These are phyloP conservation scores for Cassiopea xamachana DNA, from an alignment of 30 jellyfish, hydroid and myxozoan species.

Conservation along the genomic window DNA sequence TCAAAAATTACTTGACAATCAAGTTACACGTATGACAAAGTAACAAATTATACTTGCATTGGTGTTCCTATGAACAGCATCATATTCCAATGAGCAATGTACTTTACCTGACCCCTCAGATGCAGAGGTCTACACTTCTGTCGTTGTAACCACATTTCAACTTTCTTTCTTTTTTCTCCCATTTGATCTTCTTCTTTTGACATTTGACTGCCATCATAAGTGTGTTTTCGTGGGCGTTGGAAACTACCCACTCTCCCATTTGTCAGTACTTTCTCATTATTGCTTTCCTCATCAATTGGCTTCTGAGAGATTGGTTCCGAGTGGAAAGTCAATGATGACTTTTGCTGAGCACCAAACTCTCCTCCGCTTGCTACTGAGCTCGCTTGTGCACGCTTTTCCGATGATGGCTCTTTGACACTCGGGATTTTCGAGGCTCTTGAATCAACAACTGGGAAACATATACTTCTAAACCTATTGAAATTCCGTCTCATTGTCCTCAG, in stretches of 20 bases:
- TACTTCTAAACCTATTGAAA: neutral
- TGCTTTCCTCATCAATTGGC: neutral
- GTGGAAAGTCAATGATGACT: neutral
- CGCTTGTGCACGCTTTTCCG: neutral
- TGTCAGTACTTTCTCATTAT: neutral
- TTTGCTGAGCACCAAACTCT: neutral
- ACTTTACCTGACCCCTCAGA: constrained; percentile 60
- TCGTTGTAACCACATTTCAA: constrained; percentile 42
- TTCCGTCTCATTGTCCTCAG: constrained; percentile 3
- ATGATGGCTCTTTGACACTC: neutral
- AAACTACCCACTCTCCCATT: neutral
- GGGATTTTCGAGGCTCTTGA: neutral
- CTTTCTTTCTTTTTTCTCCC: constrained; percentile 23
- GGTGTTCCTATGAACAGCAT: constrained; percentile 73
- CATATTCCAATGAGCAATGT: constrained; percentile 55
- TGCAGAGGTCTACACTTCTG: constrained; percentile 68
- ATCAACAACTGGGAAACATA: constrained; percentile 13
- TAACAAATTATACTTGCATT: neutral
- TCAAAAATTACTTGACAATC: too few relatives aligned
- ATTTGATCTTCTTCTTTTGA: neutral
- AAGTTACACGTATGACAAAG: too few relatives aligned
- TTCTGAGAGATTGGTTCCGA: constrained; percentile 26
- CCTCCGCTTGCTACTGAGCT: neutral
- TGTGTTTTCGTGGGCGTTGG: neutral
- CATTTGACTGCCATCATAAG: neutral